Evolutionary conservation across 2,888 invertebrate genomes (phyloP), one percentile per base, ranked within the genome.

Genomic region (Troilus luridus): DNA sequence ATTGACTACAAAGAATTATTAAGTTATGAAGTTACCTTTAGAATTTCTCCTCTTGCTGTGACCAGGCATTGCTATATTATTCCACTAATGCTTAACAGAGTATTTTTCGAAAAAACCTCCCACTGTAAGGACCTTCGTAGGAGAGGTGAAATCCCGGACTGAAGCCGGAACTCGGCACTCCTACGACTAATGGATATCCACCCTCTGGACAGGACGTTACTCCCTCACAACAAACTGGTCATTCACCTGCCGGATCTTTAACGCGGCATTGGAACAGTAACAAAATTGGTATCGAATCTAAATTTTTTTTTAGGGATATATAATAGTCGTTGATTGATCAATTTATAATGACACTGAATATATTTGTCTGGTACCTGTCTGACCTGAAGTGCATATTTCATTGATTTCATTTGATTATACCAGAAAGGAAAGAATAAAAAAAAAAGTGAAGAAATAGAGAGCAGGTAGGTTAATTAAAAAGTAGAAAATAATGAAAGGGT

Each of bases 181-280:
- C 85, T 56, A 54, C 85, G 54, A 56, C 21, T 85, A 56, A 85
- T 85, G 54, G 85, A 85, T 56, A 85, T 10, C 85, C 56, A 10
- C 54, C 54, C 56, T 85, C 56, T 85, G 56, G 54, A 56, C 56
- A 85, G 85, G 85, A 85, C 54, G 85, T 72, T 72, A 72, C 72
- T 8, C 72, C 72, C 72, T 27, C 72, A 27, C 72, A 72, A 27
- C 72, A 2, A 14, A 72, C 72, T 72, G 72, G 72, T 72, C 72
- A 11, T 72, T 72, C 72, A 72, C 72, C 72, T 72, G 67, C 10
- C 10, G 24, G n/a, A 24, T 24, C 67, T 67, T 24, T 10, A 5
- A 5, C n/a, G 11, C 10, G 24, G 2, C 12, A n/a, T n/a, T 64
- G 21, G 10, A n/a, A 64, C 21, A 21, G 3, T 64, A n/a, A 21